Base-by-base conservation (phyloP, 2,113 vertebrate species). In the Theristicus caerulescens region DNA sequence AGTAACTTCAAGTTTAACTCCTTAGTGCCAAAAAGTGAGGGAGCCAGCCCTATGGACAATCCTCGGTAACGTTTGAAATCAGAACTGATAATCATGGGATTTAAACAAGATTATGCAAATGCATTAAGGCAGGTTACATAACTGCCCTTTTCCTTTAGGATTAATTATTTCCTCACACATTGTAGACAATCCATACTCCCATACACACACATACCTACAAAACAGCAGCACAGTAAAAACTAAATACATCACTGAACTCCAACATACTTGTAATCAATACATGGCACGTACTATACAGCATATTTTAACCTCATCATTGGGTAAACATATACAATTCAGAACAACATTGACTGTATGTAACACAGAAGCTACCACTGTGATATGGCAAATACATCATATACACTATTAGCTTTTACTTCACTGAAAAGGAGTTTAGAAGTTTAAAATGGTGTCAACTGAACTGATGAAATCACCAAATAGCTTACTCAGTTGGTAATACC, bases 61-160 rank as follows among this genome's bases (percentile, higher is more conserved):
- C 85, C 83, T 78, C 52, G 44, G 52, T 86, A 90, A 93, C 3
- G 8, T 86, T 34, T 71, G 91, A 81, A 90, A 94, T 82, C 69
- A 91, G 88, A 96, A 93, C 31, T 9, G 6, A 27, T 87, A 96
- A 81, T 70, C 61, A 82, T 10, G 57, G 40, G 49, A 85, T 89
- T 91, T 76, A 95, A 80, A 93, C 55, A 95, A 86, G 86, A 94
- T 70, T 89, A 91, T 88, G 73, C 13, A 25, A 90, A 91, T 93
- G 67, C 73, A 88, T 97, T 98, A 98, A 98, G 96, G 95, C 97
- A 96, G 93, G 94, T 96, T 97, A 97, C 87, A 91, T 71, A 97
- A 94, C 97, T 98, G 98, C 96, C 97, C 96, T 96, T 98, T 98
- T 97, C 98, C 95, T 98, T 98, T 98, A 98, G 98, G 97, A 98